Evolutionary conservation across 2,888 invertebrate species (phyloP).

Genomic region (Spilosoma lubricipeda): DNA sequence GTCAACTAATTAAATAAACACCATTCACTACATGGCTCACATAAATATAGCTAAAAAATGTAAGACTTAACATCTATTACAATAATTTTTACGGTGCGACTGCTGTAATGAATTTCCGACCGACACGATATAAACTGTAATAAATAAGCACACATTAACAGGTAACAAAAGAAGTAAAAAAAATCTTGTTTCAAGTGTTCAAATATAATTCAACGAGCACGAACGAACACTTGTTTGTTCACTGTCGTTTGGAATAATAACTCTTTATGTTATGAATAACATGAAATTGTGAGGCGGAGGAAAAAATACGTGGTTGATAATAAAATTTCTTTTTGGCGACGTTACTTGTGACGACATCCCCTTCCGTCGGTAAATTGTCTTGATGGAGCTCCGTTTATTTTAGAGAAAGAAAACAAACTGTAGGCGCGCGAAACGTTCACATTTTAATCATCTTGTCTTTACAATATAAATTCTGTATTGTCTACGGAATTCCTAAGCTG

Average conservation of each 20-base stretch:
- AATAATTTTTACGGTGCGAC: neutral
- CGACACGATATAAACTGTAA: too few relatives aligned
- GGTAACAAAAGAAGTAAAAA: conserved; percentile 27
- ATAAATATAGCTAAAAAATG: neutral
- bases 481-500: conserved; percentile 23
- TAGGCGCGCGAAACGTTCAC: conserved; percentile 56
- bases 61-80: neutral
- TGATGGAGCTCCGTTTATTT: conserved; percentile 63
- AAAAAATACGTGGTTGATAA: conserved; percentile 55
- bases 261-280: conserved; percentile 59
- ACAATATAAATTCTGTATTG: conserved; percentile 38
- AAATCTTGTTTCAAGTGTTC: conserved; percentile 30
- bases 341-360: conserved; percentile 57
- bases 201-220: conserved; percentile 37
- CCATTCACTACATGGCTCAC: too few relatives aligned
- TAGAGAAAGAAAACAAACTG: conserved; percentile 57
- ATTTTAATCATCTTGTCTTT: conserved; percentile 69
- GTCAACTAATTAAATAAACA: too few relatives aligned
- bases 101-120: neutral
- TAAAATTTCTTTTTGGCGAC: conserved; percentile 57
- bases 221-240: conserved; percentile 50
- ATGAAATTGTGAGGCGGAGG: conserved; percentile 53
- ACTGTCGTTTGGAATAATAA: conserved; percentile 57
- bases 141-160: conserved; percentile 23
- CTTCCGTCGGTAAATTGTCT: conserved; percentile 61